phyloP scores from a whole-genome alignment of 2,888 invertebrate species.

The Hyles lineata region DNA sequence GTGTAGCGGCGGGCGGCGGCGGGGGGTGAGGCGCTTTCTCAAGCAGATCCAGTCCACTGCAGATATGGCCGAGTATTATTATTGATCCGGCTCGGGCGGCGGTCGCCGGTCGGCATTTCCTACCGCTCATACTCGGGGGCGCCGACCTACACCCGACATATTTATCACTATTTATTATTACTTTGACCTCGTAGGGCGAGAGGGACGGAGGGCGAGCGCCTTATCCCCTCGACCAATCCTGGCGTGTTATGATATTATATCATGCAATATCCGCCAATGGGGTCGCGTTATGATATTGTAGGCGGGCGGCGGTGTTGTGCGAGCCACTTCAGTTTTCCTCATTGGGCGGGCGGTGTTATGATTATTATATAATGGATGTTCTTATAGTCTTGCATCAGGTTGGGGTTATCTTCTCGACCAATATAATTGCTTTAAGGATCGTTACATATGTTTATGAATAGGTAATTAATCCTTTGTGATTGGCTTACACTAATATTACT shows the following conservation, averaged over 20 bases:
- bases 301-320: slow-evolving; percentile 73
- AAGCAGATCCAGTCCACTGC: slow-evolving; percentile 83
- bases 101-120: slow-evolving; percentile 73
- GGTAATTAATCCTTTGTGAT: neutral
- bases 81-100: slow-evolving; percentile 80
- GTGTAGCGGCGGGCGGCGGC: slow-evolving; percentile 65
- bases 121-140: slow-evolving; percentile 78
- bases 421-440: neutral
- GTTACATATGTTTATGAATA: neutral
- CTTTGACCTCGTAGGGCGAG: slow-evolving; percentile 61
- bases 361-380: slow-evolving; percentile 72
- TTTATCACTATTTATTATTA: slow-evolving; percentile 80
- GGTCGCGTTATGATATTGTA: slow-evolving; percentile 83
- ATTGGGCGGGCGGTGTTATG: slow-evolving; percentile 82
- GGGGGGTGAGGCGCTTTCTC: slow-evolving; percentile 69
- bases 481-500: neutral
- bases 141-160: slow-evolving; percentile 67
- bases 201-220: slow-evolving; percentile 66
- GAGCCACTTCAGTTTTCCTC: slow-evolving; percentile 66
- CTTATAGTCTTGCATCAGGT: slow-evolving; percentile 72
- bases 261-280: slow-evolving; percentile 83
- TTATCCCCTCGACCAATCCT: slow-evolving; percentile 81
- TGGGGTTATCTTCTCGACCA: slow-evolving; percentile 45
- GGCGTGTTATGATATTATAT: slow-evolving; percentile 87
- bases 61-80: slow-evolving; percentile 85